phyloP scores from a whole-genome alignment of 2,113 vertebrate species.

The Zapornia atra region DNA sequence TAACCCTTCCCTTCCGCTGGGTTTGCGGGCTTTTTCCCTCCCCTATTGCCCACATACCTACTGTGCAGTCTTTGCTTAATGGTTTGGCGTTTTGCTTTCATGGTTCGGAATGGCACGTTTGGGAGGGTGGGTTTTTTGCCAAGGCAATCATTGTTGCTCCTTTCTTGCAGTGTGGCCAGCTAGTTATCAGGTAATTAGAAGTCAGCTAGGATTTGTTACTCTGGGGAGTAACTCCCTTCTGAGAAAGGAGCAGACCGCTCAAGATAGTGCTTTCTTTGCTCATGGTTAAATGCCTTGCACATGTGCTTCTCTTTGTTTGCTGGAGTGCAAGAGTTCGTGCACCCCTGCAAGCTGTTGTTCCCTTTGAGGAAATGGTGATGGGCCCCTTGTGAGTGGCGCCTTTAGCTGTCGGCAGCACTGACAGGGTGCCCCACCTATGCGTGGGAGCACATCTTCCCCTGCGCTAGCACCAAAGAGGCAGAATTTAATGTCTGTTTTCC shows the following conservation, averaged over 20 bases:
- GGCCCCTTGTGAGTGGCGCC: neutral
- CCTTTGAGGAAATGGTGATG: neutral
- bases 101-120: conserved; percentile 26
- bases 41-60: neutral
- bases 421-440: accelerated
- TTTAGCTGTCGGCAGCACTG: neutral
- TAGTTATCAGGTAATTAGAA: conserved; percentile 41
- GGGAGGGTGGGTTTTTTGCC: conserved; percentile 46
- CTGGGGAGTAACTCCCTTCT: neutral
- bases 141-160: neutral
- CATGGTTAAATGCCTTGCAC: accelerated
- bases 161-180: neutral
- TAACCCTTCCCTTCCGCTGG: neutral
- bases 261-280: neutral
- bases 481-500: neutral
- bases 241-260: neutral
- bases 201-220: neutral
- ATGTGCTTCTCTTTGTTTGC: accelerated
- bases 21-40: neutral
- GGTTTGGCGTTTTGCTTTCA: neutral
- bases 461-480: neutral
- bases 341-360: neutral
- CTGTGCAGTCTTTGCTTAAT: neutral
- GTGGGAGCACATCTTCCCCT: neutral
- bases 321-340: neutral